Conservation (phyloP, 2,113 vertebrate species). For the Chrysemys picta region DNA sequence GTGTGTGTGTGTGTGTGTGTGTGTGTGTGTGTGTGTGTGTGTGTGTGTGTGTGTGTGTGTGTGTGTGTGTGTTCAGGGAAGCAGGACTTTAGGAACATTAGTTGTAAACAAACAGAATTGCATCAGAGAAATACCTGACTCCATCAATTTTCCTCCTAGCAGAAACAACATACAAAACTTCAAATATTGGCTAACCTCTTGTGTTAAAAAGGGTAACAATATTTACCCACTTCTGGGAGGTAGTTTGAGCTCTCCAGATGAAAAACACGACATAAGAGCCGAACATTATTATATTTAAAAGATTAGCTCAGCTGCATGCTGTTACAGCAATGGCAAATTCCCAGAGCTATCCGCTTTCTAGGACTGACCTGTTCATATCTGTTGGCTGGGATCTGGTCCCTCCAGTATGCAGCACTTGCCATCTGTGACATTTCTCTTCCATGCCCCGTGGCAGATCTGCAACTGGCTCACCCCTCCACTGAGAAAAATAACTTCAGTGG, state of each 20-base stretch:
- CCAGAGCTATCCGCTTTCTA: not conserved
- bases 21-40: too few relatives aligned
- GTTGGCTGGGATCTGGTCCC: not conserved
- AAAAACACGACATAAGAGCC: not conserved
- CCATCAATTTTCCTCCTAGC: rapidly evolving
- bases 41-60: too few relatives aligned
- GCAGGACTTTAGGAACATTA: not conserved
- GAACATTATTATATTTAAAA: not conserved
- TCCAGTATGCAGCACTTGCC: not conserved
- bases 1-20: not conserved
- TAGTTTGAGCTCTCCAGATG: not conserved
- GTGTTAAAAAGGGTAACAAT: not conserved
- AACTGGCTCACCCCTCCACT: not conserved
- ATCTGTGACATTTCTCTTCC: not conserved
- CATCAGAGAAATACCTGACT: not conserved
- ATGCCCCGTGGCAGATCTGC: not conserved
- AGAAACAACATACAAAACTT: not conserved
- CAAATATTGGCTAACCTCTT: not conserved
- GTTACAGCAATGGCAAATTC: not conserved
- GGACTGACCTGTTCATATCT: not conserved
- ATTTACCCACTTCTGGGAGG: not conserved
- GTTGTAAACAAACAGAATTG: not conserved
- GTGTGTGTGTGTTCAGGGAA: not conserved
- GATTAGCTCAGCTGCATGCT: not conserved
- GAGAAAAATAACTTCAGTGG: not conserved